Evolutionary conservation across 2,888 invertebrate genomes (phyloP), one percentile per base, ranked within the genome.

Genomic region (Pterostichus madidus): DNA sequence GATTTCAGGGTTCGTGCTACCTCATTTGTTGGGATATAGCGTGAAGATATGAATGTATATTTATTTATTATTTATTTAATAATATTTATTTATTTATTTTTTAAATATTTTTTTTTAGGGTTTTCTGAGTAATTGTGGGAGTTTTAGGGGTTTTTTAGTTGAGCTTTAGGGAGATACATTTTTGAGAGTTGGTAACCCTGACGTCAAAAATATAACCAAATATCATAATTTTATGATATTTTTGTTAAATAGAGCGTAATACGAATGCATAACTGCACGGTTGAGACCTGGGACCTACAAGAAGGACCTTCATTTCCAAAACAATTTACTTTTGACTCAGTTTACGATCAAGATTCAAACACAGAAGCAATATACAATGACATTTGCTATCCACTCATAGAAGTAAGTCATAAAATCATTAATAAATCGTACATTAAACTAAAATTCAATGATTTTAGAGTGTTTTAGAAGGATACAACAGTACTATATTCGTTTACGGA

Each of bases 401-500:
- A 97, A 92, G 95, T 95, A 88, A 88, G 32, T 71, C 3, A 2
- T 24, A 24, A 1, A 24, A n/a, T n/a, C 24, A 3, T 24, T 24
- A 52, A 24, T 31, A 78, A 31, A 6, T 68, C 10, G 10, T 76
- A 7, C 10, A 77, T 46, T 32, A 53, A 59, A 31, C 8, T 24
- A 83, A 6, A 17, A 15, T 53, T 32, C 64, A 44, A 35, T 13
- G 5, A 75, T 88, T 88, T 83, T 84, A 91, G 88, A 96, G 96
- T 84, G 96, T 97, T 0, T 92, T 97, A 80, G 97, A 97, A 87
- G 97, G 97, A 0, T 97, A 97, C 91, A 98, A 97, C 91, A 96
- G 96, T 15, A 97, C 97, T 0, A 96, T 98, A 78, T 97, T 98
- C 89, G 97, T 97, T 0, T 98, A 98, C 88, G 97, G 97, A 0